Evolutionary conservation across 2,888 invertebrate genomes (phyloP).

Genomic region (Pseudolycoriella hygida): DNA sequence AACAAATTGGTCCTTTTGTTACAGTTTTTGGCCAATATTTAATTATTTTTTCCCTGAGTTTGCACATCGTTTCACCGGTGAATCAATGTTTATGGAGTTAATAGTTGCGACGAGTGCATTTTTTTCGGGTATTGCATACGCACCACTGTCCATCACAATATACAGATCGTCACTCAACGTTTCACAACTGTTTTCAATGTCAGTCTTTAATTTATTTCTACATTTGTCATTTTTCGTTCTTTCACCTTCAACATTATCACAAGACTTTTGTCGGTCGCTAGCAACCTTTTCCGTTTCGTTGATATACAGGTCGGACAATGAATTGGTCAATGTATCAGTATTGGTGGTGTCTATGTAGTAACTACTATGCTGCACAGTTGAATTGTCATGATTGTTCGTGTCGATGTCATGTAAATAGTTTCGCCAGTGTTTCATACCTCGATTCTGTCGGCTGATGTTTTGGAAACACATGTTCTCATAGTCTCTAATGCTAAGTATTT

Average conservation of each 20-base stretch:
- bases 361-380: conserved; percentile 12
- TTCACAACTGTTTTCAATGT: conserved; percentile 5
- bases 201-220: conserved; percentile 5
- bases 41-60: too few relatives aligned
- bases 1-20: too few relatives aligned
- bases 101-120: conserved; percentile 14
- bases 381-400: conserved; percentile 12
- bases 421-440: conserved; percentile 12
- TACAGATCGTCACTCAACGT: conserved; percentile 10
- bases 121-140: conserved; percentile 9
- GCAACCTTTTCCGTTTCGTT: conserved; percentile 10
- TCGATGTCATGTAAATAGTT: conserved; percentile 13
- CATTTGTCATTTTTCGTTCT: conserved; percentile 9
- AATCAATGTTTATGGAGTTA: conserved; percentile 10
- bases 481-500: conserved; percentile 10
- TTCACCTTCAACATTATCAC: neutral
- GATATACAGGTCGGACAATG: conserved; percentile 11
- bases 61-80: neutral
- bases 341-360: conserved; percentile 10
- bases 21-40: too few relatives aligned
- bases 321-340: conserved; percentile 12
- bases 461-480: conserved; percentile 13
- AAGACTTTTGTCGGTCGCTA: neutral
- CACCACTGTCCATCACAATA: conserved; percentile 10
- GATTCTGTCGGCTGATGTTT: conserved; percentile 10